Percentiles rank a stretch among this genome's conserved stretches.
Evolutionary conservation across 1,140 invertebrate species (phyloP).

Genomic region (Himalopsyche phryganea): DNA sequence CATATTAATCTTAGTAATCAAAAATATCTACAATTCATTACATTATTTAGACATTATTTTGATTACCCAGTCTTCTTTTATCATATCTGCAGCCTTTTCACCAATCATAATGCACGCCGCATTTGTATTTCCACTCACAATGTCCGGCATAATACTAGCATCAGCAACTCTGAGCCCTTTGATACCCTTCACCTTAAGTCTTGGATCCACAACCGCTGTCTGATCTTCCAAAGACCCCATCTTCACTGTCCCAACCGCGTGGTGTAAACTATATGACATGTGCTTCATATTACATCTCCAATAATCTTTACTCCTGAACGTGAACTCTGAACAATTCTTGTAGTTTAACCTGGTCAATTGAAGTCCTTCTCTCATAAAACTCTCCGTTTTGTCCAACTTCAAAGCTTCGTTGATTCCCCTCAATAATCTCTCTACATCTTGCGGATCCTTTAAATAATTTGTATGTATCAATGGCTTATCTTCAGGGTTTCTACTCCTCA

Average conservation of each 20-base stretch:
- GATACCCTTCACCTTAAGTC: slow-evolving; percentile 65
- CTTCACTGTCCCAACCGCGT: slow-evolving; percentile 52
- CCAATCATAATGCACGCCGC: slow-evolving; percentile 75
- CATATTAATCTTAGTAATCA: no score
- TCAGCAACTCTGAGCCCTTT: slow-evolving; percentile 68
- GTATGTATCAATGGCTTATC: slow-evolving; percentile 64
- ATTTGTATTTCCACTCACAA: slow-evolving; percentile 72
- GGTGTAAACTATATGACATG: slow-evolving; percentile 40
- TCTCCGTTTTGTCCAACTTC: slow-evolving; percentile 49
- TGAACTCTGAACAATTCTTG: slow-evolving; percentile 42
- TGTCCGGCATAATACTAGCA: slow-evolving; percentile 74
- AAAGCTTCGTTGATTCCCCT: slow-evolving; percentile 53
- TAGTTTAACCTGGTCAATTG: slow-evolving; percentile 43
- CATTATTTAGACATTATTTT: no score
- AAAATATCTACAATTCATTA: no score
- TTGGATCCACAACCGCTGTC: slow-evolving; percentile 62
- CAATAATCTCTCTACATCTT: slow-evolving; percentile 55
- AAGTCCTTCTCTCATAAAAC: slow-evolving; percentile 43
- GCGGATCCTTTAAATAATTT: slow-evolving; percentile 58
- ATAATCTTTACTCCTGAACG: slow-evolving; percentile 48
- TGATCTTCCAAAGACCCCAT: slow-evolving; percentile 55
- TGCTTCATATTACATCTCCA: slow-evolving; percentile 43
- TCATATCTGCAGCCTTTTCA: slow-evolving; percentile 77
- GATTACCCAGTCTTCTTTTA: slow-evolving; percentile 63
- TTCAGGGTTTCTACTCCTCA: slow-evolving; percentile 56